Evolutionary conservation across 1,140 invertebrate genomes (phyloP).

Genomic region (Elymnias hypermnestra): DNA sequence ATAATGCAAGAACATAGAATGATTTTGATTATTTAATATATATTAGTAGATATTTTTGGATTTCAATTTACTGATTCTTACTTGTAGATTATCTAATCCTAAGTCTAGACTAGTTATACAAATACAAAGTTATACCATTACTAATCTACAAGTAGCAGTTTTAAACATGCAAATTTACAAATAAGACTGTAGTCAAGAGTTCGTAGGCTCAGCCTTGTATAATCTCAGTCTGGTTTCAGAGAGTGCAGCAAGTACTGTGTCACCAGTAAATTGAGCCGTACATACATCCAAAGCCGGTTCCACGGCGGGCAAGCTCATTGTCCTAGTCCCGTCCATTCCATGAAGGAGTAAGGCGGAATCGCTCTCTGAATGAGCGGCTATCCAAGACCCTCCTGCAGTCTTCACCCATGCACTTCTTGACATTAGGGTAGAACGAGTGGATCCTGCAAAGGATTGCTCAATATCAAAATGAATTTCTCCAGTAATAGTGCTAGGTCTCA

Average conservation of each 20-base stretch:
- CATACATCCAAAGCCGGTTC: constrained; percentile 82
- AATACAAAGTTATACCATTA: too few relatives aligned
- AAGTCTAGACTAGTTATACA: too few relatives aligned
- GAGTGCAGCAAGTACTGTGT: constrained; percentile 79
- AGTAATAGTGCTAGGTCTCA: constrained; percentile 60
- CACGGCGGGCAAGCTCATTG: constrained; percentile 76
- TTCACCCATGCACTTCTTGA: constrained; percentile 44
- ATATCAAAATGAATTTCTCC: constrained; percentile 50
- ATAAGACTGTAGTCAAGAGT: constrained; percentile 4
- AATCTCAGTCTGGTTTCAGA: constrained; percentile 80
- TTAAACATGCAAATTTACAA: constrained; percentile 13
- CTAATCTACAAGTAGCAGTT: constrained; percentile 73
- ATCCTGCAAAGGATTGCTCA: constrained; percentile 47
- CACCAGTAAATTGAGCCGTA: constrained; percentile 71
- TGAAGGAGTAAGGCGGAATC: constrained; percentile 79
- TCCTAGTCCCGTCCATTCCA: constrained; percentile 78
- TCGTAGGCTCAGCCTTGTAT: constrained; percentile 71
- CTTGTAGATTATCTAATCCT: too few relatives aligned
- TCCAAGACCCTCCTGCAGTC: constrained; percentile 55
- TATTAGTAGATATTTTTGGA: too few relatives aligned
- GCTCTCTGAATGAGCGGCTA: constrained; percentile 82
- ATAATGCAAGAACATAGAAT: too few relatives aligned
- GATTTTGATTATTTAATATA: too few relatives aligned
- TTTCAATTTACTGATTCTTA: too few relatives aligned
- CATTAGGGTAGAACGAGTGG: constrained; percentile 40